A percentile compares a stretch with the other conserved stretches of the same genome.
Evolutionary conservation across 2,797 vertebrate genomes (phyloP).

Genomic region (Ctenosaura bakeri): DNA sequence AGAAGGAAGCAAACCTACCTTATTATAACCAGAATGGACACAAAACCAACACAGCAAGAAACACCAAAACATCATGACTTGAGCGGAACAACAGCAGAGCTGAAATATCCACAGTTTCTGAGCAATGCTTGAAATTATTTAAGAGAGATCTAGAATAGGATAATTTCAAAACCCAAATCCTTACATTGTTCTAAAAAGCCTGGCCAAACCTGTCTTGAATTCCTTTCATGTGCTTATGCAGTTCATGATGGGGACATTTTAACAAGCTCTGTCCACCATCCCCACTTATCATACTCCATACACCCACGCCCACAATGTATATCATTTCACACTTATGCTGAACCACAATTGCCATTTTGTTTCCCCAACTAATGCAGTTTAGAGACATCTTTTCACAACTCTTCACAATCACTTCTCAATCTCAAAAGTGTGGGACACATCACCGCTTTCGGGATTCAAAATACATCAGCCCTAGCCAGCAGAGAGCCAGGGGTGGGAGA

Average conservation of each 20-base stretch:
- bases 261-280: not conserved
- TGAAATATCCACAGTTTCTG: no score
- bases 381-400: not conserved
- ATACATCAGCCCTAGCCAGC: no score
- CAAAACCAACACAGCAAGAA: not conserved
- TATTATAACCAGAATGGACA: not conserved
- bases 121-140: not conserved
- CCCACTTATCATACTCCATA: not conserved
- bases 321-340: not conserved
- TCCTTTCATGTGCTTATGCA: not conserved
- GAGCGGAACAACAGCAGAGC: not conserved
- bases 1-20: no score
- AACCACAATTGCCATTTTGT: conserved; percentile 4
- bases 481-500: not conserved
- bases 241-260: not conserved
- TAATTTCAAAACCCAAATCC: not conserved
- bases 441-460: not conserved
- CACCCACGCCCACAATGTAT: no score
- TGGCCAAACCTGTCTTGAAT: not conserved
- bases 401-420: not conserved
- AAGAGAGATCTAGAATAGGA: not conserved
- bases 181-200: not conserved
- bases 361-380: not conserved
- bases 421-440: no score
- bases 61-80: not conserved